Percentiles rank a stretch among this genome's conserved stretches.
These are phyloP conservation scores for Drosophila bocki DNA, from an alignment of 1,140 invertebrate species.

Conservation along the genomic window DNA sequence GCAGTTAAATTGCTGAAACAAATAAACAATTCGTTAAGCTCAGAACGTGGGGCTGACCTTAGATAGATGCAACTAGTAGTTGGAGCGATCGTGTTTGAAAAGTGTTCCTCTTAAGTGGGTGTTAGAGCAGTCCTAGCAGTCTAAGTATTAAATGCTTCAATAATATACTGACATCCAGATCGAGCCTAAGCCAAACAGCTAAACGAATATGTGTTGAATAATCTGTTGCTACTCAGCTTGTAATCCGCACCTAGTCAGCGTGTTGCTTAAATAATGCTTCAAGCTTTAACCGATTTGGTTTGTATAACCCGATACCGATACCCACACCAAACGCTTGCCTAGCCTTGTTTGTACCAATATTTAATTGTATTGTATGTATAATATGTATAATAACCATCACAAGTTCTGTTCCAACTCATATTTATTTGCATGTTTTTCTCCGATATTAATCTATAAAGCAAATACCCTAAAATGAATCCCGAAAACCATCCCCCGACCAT, in stretches of 20 bases:
- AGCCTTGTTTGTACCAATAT: constrained; percentile 20
- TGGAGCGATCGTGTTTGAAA: constrained; percentile 39
- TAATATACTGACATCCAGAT: constrained; percentile 44
- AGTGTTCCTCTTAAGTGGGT: constrained; percentile 47
- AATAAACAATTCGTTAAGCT: constrained; percentile 15
- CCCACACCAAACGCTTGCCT: constrained; percentile 53
- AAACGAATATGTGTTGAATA: constrained; percentile 25
- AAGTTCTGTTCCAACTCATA: constrained; percentile 57
- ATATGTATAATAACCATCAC: constrained; percentile 43
- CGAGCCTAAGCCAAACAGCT: constrained; percentile 30
- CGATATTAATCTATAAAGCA: constrained; percentile 35
- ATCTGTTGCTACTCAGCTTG: constrained; percentile 49
- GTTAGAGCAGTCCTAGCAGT: constrained; percentile 50
- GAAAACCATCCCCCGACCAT: constrained; percentile 57
- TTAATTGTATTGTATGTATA: constrained; percentile 39
- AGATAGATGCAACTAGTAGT: constrained; percentile 52
- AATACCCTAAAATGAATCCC: constrained; percentile 40
- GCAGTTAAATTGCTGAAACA: constrained; percentile 46
- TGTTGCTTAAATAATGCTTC: constrained; percentile 52
- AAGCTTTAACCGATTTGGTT: constrained; percentile 55
- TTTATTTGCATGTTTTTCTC: constrained; percentile 63
- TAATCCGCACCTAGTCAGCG: constrained; percentile 50
- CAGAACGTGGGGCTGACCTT: constrained; percentile 24
- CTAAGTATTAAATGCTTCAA: constrained; percentile 53
- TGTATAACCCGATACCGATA: constrained; percentile 35